These are phyloP conservation scores for Etia nguti DNA, from an alignment of 2,113 vertebrate species.

Conservation along the genomic window DNA sequence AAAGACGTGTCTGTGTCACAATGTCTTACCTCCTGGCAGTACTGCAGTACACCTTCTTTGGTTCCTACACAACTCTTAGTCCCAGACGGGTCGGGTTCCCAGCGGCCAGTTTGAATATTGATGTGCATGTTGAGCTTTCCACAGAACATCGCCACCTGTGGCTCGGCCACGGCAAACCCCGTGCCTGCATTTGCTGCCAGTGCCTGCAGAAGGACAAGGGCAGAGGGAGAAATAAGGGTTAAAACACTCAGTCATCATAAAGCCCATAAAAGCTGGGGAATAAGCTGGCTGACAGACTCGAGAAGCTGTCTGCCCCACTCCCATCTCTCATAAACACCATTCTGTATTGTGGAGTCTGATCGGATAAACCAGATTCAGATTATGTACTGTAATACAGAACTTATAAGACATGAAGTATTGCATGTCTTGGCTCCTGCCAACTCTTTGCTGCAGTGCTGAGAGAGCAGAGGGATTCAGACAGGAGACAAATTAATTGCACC, in stretches of 20 bases:
- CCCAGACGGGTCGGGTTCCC: slow-evolving; percentile 90
- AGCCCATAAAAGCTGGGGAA: background rate
- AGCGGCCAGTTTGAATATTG: slow-evolving; percentile 95
- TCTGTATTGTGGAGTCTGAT: background rate
- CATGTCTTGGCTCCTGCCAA: slow-evolving; percentile 8
- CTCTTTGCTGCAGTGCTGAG: slow-evolving; percentile 11
- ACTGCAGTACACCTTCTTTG: slow-evolving; percentile 90
- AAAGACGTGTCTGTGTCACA: background rate
- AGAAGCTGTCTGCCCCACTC: background rate
- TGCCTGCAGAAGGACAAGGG: slow-evolving; percentile 68
- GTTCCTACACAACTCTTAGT: slow-evolving; percentile 85
- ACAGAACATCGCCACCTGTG: slow-evolving; percentile 96
- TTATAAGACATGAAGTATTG: background rate
- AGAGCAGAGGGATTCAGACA: slow-evolving; percentile 10
- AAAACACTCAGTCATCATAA: slow-evolving; percentile 42
- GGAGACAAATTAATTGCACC: slow-evolving; percentile 31
- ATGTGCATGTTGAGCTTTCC: slow-evolving; percentile 97
- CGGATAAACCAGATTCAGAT: background rate
- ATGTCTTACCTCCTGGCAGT: slow-evolving; percentile 93
- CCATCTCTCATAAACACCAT: background rate
- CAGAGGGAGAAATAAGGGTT: background rate
- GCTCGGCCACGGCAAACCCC: slow-evolving; percentile 90
- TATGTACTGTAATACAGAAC: background rate
- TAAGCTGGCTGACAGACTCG: background rate
- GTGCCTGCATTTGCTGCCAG: slow-evolving; percentile 90